These are phyloP conservation scores for Branchellion lobata DNA, from an alignment of 2,888 invertebrate genomes.

Conservation along the genomic window DNA sequence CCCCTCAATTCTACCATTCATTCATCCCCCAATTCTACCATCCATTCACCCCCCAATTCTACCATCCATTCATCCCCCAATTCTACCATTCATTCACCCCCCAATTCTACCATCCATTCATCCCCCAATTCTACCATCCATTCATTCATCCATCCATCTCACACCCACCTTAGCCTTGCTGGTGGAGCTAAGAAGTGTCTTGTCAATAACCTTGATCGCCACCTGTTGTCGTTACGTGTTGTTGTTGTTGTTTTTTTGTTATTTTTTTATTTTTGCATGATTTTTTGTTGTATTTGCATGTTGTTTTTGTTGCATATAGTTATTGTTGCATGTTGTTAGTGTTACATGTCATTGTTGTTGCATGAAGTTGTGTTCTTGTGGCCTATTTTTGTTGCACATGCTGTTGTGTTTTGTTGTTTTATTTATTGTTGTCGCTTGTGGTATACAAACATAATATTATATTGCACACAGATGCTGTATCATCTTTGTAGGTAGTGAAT, in stretches of 20 bases:
- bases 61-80: neutral
- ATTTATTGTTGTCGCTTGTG: no score
- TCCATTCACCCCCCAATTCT: no score
- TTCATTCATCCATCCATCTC: slow-evolving; percentile 7
- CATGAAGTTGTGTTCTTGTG: no score
- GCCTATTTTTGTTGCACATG: no score
- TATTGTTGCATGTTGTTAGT: slow-evolving; percentile 19
- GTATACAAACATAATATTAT: no score
- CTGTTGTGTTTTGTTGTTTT: no score
- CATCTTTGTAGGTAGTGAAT: no score
- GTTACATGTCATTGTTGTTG: no score
- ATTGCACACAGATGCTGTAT: no score
- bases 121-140: neutral
- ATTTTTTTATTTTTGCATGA: neutral
- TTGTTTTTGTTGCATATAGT: slow-evolving; percentile 1
- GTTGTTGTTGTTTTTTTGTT: neutral
- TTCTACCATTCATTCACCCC: neutral
- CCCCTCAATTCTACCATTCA: no score
- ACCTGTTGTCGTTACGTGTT: slow-evolving; percentile 13
- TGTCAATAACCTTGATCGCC: slow-evolving; percentile 42
- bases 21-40: no score
- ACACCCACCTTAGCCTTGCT: slow-evolving; percentile 35
- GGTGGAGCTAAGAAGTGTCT: slow-evolving; percentile 33
- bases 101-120: neutral
- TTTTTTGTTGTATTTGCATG: neutral